These are phyloP conservation scores for Mythimna loreyi DNA, from an alignment of 2,888 invertebrate genomes.

Conservation along the genomic window DNA sequence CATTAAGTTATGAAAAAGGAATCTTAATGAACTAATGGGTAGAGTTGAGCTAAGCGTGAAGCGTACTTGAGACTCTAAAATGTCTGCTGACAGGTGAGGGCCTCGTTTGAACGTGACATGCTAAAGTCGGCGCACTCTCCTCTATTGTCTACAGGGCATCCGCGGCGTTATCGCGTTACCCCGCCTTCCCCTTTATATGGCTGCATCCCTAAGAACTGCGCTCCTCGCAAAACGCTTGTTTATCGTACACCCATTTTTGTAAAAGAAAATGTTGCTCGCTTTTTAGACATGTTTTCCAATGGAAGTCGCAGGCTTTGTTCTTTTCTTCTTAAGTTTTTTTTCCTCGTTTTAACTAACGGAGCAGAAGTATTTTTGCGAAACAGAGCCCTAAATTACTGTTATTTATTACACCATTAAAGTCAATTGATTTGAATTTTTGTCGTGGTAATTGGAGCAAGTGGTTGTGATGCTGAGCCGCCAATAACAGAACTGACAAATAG, in stretches of 20 bases:
- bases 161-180: conserved; percentile 74
- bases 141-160: conserved; percentile 73
- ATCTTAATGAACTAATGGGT: conserved; percentile 36
- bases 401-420: conserved; percentile 53
- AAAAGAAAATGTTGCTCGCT: conserved; percentile 59
- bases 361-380: conserved; percentile 39
- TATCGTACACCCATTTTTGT: conserved; percentile 59
- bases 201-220: conserved; percentile 69
- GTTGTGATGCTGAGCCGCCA: conserved; percentile 11
- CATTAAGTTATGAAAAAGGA: conserved; percentile 11
- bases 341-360: conserved; percentile 38
- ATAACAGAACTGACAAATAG: conserved; percentile 48
- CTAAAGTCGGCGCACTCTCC: conserved; percentile 61
- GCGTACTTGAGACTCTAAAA: conserved; percentile 52
- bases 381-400: conserved; percentile 44
- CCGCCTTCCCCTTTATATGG: conserved; percentile 69
- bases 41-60: conserved; percentile 36
- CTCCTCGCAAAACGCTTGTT: conserved; percentile 61
- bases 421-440: conserved; percentile 48
- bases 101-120: conserved; percentile 63
- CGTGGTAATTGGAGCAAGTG: conserved; percentile 39
- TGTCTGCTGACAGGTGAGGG: conserved; percentile 44
- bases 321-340: conserved; percentile 48
- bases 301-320: conserved; percentile 50
- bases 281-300: conserved; percentile 58